These are phyloP conservation scores for Lota lota DNA, from an alignment of 2,113 vertebrate genomes.

Conservation along the genomic window DNA sequence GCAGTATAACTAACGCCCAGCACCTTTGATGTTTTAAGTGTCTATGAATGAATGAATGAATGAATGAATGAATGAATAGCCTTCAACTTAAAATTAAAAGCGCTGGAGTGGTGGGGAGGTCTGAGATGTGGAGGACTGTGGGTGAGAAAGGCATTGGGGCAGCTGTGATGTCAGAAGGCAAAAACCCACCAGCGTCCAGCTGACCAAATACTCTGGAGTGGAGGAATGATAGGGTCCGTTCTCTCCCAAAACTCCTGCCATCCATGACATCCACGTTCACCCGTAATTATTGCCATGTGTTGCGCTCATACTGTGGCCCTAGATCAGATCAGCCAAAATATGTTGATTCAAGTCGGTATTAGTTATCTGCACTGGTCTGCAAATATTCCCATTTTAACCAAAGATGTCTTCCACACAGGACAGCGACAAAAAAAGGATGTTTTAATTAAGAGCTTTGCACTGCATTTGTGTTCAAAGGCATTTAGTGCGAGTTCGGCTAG, in stretches of 20 bases:
- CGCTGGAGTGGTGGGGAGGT: conserved; percentile 7
- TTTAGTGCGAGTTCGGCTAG: conserved; percentile 33
- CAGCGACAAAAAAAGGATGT: conserved; percentile 15
- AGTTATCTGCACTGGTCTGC: neutral
- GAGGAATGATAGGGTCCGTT: conserved; percentile 32
- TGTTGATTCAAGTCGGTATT: neutral
- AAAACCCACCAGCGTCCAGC: conserved; percentile 43
- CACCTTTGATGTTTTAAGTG: neutral
- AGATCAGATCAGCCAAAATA: neutral
- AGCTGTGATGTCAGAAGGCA: conserved; percentile 48
- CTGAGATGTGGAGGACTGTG: conserved; percentile 20
- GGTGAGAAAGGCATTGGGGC: conserved; percentile 38
- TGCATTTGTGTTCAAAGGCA: conserved; percentile 15
- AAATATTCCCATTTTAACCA: neutral
- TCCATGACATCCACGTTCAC: conserved; percentile 35
- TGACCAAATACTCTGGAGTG: conserved; percentile 58
- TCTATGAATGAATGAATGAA: neutral
- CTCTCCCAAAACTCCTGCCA: conserved; percentile 44
- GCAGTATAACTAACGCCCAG: neutral
- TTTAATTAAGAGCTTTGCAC: conserved; percentile 16
- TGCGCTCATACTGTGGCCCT: conserved; percentile 9
- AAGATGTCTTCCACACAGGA: neutral
- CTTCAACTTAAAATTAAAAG: conserved; percentile 23
- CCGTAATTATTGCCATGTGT: conserved; percentile 42
- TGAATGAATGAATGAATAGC: neutral